A percentile compares a stretch with the other conserved stretches of the same genome.
Conservation (phyloP, 2,113 vertebrate genomes). For the Osmerus mordax region DNA sequence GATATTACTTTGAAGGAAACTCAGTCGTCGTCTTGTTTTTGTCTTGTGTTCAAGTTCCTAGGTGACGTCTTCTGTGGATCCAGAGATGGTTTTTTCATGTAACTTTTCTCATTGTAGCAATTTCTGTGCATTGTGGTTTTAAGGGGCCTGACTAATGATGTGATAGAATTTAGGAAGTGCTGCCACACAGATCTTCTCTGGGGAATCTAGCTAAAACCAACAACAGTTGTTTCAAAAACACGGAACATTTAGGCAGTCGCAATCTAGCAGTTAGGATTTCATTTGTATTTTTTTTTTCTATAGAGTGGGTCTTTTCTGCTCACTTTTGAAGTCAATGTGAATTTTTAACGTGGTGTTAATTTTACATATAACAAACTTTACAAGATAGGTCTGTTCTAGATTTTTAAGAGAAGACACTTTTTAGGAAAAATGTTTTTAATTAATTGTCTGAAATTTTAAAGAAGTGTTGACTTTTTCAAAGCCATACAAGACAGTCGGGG, state of each 20-base stretch:
- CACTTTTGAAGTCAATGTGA: constrained; percentile 62
- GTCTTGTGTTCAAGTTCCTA: constrained; percentile 13
- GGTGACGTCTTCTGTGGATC: constrained; percentile 27
- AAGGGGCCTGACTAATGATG: constrained; percentile 31
- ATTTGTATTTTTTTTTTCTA: constrained; percentile 34
- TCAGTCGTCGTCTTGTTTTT: background rate
- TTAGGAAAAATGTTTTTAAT: constrained; percentile 24
- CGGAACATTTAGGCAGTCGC: background rate
- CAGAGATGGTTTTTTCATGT: background rate
- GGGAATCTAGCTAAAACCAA: constrained; percentile 3
- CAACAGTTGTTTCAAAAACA: background rate
- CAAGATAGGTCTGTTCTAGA: constrained; percentile 50
- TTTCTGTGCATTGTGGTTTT: constrained; percentile 29
- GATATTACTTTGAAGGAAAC: constrained; percentile 30
- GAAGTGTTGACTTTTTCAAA: constrained; percentile 48
- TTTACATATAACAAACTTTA: constrained; percentile 42
- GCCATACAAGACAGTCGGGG: constrained; percentile 51
- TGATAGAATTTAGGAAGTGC: constrained; percentile 30
- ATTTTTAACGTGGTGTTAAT: constrained; percentile 53
- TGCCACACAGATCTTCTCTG: constrained; percentile 20
- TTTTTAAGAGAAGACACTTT: constrained; percentile 54
- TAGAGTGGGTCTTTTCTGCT: constrained; percentile 54
- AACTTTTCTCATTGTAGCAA: background rate
- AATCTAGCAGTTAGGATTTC: constrained; percentile 26
- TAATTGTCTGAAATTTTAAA: constrained; percentile 10